These are phyloP conservation scores for Pterophyllum scalare DNA, from an alignment of 2,113 vertebrate genomes.

Conservation along the genomic window DNA sequence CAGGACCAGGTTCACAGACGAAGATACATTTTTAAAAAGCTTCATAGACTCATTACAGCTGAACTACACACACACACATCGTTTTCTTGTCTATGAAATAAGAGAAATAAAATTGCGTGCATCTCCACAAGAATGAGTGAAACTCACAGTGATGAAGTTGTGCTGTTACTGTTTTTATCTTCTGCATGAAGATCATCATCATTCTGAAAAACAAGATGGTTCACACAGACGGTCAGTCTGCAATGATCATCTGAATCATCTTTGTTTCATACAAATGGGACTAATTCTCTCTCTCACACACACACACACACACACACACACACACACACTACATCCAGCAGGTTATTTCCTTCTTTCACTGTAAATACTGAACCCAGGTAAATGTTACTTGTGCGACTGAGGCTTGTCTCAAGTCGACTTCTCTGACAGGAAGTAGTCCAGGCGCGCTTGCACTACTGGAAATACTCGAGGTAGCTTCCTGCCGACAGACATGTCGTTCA, in stretches of 20 bases:
- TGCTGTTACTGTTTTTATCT: conserved; percentile 36
- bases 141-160: conserved; percentile 51
- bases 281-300: too few relatives aligned
- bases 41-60: neutral
- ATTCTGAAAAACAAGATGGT: conserved; percentile 59
- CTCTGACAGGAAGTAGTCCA: neutral
- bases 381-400: too few relatives aligned
- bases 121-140: neutral
- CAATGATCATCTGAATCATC: too few relatives aligned
- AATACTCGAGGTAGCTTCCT: neutral
- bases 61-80: neutral
- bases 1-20: accelerated
- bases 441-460: accelerated
- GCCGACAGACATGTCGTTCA: too few relatives aligned
- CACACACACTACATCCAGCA: neutral
- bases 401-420: too few relatives aligned
- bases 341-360: neutral
- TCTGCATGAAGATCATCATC: conserved; percentile 59
- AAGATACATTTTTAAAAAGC: accelerated
- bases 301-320: too few relatives aligned
- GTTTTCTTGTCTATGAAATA: neutral
- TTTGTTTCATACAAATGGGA: neutral
- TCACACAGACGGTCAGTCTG: neutral
- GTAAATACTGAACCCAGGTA: too few relatives aligned
- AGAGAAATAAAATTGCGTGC: neutral